Evolutionary conservation across 2,888 invertebrate species (phyloP), one percentile per base, ranked within the genome.

Genomic region (Hirtodrosophila duncani): DNA sequence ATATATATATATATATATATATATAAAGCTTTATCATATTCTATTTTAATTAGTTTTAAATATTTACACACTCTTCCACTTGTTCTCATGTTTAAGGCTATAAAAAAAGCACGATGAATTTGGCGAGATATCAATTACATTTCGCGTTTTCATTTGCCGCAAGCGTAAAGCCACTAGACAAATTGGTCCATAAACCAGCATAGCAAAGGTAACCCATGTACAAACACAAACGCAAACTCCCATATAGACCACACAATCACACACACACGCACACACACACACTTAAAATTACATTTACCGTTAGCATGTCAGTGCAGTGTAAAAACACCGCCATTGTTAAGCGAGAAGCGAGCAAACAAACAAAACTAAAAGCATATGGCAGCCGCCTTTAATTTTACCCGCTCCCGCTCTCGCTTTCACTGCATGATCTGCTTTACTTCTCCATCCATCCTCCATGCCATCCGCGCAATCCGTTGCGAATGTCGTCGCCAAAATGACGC

Each of bases 401-500:
- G 20, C 17, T 13, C 46, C 21, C 43, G 20, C 24, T 11, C 24
- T 5, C n/a, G 34, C 8, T 18, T 24, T n/a, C 11, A 14, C 18
- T 26, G 13, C 26, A 13, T 24, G 18, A 4, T 9, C 5, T 9
- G 48, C 20, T 8, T 29, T 11, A 26, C 10, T 45, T 52, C 23
- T n/a, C n/a, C n/a, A n/a, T n/a, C n/a, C n/a, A n/a, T n/a, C n/a
- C n/a, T n/a, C n/a, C n/a, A n/a, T n/a, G n/a, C n/a, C n/a, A n/a
- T n/a, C n/a, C n/a, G n/a, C n/a, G n/a, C n/a, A n/a, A n/a, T n/a
- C n/a, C n/a, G n/a, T n/a, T n/a, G n/a, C n/a, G n/a, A n/a, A n/a
- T n/a, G 65, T 33, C 63, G 60, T 68, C 74, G 38, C 43, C 72
- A 59, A 69, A 77, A 78, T 78, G 65, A 44, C 78, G 65, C 78